A percentile compares a stretch with the other conserved stretches of the same genome.
These are phyloP conservation scores for Apocrypta bakeri DNA, from an alignment of 1,140 invertebrate genomes.

Conservation along the genomic window DNA sequence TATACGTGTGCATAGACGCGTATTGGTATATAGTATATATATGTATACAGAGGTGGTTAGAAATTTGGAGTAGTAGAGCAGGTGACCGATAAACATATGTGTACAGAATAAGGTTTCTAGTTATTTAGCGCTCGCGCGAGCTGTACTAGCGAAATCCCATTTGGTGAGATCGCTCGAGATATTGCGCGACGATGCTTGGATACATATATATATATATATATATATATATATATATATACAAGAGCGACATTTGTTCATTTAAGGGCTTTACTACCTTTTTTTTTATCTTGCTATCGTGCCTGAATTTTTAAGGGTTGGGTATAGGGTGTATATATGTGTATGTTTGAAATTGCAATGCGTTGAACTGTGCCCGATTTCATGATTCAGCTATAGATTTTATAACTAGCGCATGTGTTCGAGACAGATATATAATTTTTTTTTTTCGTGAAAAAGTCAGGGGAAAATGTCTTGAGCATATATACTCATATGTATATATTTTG, in stretches of 20 bases:
- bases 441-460: neutral
- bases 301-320: too few species aligned
- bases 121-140: neutral
- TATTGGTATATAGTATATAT: too few species aligned
- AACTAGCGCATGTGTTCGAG: neutral
- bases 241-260: neutral
- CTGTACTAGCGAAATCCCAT: neutral
- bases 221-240: neutral
- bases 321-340: neutral
- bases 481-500: neutral
- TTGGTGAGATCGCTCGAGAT: neutral
- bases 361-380: neutral
- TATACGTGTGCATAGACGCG: too few species aligned
- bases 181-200: too few species aligned
- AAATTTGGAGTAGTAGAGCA: neutral
- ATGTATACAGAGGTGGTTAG: neutral
- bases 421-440: neutral
- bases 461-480: neutral
- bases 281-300: neutral
- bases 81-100: neutral
- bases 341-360: too few species aligned
- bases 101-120: neutral
- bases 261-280: neutral
- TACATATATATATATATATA: neutral
- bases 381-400: neutral